Percentiles rank a stretch among this genome's conserved stretches.
These are phyloP conservation scores for Ellobius talpinus DNA, from an alignment of 2,113 vertebrate species.

Conservation along the genomic window DNA sequence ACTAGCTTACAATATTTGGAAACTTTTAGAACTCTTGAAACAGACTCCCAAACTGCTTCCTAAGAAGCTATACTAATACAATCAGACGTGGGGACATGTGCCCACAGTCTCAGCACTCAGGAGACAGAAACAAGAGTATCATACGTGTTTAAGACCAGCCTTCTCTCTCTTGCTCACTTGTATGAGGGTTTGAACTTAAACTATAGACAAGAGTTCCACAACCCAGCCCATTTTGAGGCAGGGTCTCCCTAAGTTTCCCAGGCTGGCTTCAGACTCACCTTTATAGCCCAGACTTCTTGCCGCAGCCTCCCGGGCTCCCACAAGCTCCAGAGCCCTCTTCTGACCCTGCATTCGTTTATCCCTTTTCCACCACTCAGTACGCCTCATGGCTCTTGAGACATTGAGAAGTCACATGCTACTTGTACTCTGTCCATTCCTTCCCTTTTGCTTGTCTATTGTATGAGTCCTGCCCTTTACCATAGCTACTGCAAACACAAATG, in stretches of 20 bases:
- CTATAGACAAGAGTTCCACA: not conserved
- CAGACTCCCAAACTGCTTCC: constrained; percentile 4
- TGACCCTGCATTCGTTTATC: constrained; percentile 26
- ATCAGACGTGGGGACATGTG: not conserved
- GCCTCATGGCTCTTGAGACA: not conserved
- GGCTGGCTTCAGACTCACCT: not conserved
- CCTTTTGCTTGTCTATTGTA: not conserved
- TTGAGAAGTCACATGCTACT: constrained; percentile 11
- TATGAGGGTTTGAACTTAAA: not conserved
- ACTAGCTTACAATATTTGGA: constrained; percentile 50
- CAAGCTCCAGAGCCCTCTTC: not conserved
- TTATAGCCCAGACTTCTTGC: not conserved
- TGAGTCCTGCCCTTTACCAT: not conserved
- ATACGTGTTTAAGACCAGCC: not conserved
- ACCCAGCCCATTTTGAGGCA: not conserved
- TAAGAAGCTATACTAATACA: not conserved
- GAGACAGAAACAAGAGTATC: not conserved
- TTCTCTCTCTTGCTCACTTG: not conserved
- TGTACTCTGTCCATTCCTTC: not conserved
- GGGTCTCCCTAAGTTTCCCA: not conserved
- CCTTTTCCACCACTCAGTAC: constrained; percentile 18
- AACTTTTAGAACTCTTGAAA: constrained; percentile 36
- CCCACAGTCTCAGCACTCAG: not conserved
- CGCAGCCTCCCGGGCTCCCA: not conserved
- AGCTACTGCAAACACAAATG: not conserved